phyloP scores from a whole-genome alignment of 2,797 vertebrate genomes.

The Myiothlypis chrysogaster region DNA sequence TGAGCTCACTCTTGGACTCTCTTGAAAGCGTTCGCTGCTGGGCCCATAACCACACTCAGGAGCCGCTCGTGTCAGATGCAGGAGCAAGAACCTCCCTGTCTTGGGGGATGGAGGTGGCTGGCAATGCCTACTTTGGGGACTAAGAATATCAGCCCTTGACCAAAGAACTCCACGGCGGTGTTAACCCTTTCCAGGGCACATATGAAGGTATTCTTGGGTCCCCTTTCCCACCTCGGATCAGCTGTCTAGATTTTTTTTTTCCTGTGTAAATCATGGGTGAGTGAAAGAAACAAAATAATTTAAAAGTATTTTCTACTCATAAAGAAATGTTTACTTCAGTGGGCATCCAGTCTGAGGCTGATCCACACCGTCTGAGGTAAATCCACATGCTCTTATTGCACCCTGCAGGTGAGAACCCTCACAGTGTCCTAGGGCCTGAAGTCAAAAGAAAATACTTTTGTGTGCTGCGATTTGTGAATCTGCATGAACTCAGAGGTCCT shows the following conservation, averaged over 20 bases:
- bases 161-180: neutral
- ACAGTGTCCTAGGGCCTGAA: neutral
- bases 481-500: neutral
- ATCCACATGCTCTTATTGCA: neutral
- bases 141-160: neutral
- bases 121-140: neutral
- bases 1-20: constrained; percentile 68
- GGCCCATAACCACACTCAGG: constrained; percentile 50
- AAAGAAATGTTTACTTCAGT: neutral
- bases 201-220: neutral
- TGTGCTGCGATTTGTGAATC: neutral
- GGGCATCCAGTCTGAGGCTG: neutral
- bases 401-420: neutral
- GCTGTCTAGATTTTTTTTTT: neutral
- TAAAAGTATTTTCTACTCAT: neutral
- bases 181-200: neutral
- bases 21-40: constrained; percentile 59
- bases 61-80: neutral
- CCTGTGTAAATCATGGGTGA: neutral
- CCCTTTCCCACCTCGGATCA: neutral
- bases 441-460: neutral
- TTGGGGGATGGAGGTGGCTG: neutral
- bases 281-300: neutral
- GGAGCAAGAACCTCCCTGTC: constrained; percentile 32
- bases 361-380: neutral